Evolutionary conservation across 2,797 vertebrate genomes (phyloP).

Genomic region (Artibeus jamaicensis): DNA sequence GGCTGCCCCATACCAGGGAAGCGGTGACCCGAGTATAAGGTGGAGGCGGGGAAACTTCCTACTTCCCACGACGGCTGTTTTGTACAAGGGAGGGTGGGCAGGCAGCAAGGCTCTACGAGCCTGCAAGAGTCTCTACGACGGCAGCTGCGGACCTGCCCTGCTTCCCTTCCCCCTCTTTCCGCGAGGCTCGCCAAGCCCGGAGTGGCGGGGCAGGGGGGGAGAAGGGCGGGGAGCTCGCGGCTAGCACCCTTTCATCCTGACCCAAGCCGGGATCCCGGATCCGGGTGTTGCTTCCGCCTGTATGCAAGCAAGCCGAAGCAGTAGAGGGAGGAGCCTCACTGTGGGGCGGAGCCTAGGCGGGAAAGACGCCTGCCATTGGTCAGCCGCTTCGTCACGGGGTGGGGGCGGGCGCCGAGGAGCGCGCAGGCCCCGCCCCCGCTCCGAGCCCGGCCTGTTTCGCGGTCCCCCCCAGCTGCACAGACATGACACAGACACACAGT

Average conservation of each 20-base stretch:
- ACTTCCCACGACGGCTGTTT: constrained; percentile 5
- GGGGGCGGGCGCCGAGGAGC: neutral
- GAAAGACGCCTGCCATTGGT: constrained; percentile 59
- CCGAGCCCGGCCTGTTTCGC: constrained; percentile 63
- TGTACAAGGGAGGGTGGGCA: neutral
- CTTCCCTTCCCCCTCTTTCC: constrained; percentile 43
- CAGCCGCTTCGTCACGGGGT: constrained; percentile 58
- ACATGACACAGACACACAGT: constrained; percentile 81
- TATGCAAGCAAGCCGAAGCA: rapidly evolving
- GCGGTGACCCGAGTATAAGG: neutral
- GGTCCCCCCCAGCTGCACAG: constrained; percentile 77
- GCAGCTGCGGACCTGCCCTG: constrained; percentile 30
- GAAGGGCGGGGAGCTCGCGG: constrained; percentile 35
- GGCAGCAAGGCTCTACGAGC: neutral
- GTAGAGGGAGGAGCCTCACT: neutral
- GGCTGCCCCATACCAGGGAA: neutral
- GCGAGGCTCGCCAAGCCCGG: constrained; percentile 5
- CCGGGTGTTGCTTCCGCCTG: constrained; percentile 72
- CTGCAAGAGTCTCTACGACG: neutral
- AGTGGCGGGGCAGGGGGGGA: neutral
- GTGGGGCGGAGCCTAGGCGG: neutral
- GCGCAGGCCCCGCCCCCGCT: constrained; percentile 45
- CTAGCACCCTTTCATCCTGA: neutral
- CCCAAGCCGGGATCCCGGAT: constrained; percentile 57
- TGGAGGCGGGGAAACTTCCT: constrained; percentile 66